phyloP scores from a whole-genome alignment of 2,888 invertebrate genomes.

The Conomelus anceps region DNA sequence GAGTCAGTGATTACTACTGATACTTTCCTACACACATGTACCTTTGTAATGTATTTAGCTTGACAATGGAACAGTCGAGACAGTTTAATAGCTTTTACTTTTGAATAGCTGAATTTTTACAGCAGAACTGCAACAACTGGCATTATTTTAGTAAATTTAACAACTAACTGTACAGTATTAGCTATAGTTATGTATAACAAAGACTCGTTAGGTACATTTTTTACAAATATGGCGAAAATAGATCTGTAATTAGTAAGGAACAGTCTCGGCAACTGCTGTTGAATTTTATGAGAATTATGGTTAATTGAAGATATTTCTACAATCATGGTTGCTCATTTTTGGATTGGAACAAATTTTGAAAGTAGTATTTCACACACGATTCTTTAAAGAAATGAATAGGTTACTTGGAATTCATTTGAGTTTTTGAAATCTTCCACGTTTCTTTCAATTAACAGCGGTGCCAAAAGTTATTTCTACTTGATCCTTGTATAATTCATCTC shows the following conservation, averaged over 20 bases:
- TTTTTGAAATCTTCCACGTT: background rate
- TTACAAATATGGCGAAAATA: background rate
- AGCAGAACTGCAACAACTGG: background rate
- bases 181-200: background rate
- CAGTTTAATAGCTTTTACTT: background rate
- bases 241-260: background rate
- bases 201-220: background rate
- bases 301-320: background rate
- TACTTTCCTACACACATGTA: background rate
- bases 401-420: too few species aligned
- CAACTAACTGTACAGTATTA: background rate
- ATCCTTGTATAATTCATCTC: too few species aligned
- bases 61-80: background rate
- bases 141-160: background rate
- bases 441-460: background rate
- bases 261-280: background rate
- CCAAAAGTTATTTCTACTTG: background rate
- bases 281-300: background rate
- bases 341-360: too few species aligned
- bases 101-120: background rate
- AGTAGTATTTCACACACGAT: too few species aligned
- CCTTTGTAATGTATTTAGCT: background rate
- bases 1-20: background rate
- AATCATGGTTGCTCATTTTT: too few species aligned
- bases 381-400: too few species aligned